A percentile compares a stretch with the other conserved stretches of the same genome.
phyloP scores from a whole-genome alignment of 1,140 invertebrate genomes.

The Musca vetustissima region DNA sequence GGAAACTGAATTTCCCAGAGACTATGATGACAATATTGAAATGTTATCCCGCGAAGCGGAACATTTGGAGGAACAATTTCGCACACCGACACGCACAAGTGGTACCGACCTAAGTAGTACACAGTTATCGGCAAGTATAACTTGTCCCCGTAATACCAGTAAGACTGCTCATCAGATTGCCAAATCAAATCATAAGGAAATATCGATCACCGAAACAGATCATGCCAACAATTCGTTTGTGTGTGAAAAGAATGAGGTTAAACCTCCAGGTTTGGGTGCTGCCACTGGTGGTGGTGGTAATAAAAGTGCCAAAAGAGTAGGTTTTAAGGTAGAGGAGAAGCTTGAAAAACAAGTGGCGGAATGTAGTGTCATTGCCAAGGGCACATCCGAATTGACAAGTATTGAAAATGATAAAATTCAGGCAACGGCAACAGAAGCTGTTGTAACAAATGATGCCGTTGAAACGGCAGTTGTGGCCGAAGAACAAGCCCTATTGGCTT shows the following conservation, averaged over 20 bases:
- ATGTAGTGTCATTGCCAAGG: conserved; percentile 12
- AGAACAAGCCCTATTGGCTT: not conserved
- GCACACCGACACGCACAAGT: conserved; percentile 47
- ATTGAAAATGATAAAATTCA: not conserved
- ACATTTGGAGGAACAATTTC: conserved; percentile 54
- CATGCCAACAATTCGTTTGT: conserved; percentile 41
- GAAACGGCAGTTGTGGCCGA: not conserved
- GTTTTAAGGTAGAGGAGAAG: conserved; percentile 52
- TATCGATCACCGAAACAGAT: conserved; percentile 38
- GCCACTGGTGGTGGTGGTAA: too few species aligned
- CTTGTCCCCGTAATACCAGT: not conserved
- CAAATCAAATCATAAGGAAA: conserved; percentile 30
- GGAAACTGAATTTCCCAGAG: conserved; percentile 54
- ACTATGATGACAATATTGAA: conserved; percentile 56
- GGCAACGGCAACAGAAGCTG: not conserved
- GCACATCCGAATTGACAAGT: not conserved
- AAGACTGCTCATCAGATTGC: not conserved
- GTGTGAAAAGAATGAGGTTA: conserved; percentile 32
- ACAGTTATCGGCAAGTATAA: not conserved
- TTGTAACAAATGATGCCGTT: not conserved
- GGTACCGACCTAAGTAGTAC: conserved; percentile 6
- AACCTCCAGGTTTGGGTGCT: not conserved
- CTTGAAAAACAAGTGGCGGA: conserved; percentile 30
- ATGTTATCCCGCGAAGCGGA: conserved; percentile 54
- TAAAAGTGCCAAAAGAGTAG: conserved; percentile 39